phyloP scores from a whole-genome alignment of 2,888 invertebrate genomes.

The Chironomus tentans region DNA sequence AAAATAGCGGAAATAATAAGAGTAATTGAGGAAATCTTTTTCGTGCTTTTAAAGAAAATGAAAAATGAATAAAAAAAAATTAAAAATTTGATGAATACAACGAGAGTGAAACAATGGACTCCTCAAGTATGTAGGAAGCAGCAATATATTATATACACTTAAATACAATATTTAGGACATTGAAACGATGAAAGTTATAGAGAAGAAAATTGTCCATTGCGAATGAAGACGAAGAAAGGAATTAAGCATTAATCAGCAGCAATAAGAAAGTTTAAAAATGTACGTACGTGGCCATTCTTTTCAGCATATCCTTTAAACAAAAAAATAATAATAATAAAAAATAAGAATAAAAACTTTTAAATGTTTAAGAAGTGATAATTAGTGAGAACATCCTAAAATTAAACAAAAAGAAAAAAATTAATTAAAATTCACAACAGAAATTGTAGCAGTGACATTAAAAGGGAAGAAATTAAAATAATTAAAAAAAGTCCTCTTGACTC shows the following conservation, averaged over 20 bases:
- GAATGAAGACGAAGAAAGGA: background rate
- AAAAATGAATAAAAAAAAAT: too few species aligned
- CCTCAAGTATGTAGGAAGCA: background rate
- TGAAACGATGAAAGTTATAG: background rate
- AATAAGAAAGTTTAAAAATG: background rate
- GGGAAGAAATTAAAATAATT: background rate
- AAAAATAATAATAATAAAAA: background rate
- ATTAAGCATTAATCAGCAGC: background rate
- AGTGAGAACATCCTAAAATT: background rate
- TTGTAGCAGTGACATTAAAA: background rate
- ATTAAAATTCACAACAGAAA: background rate
- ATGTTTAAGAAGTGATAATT: background rate
- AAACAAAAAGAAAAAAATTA: background rate
- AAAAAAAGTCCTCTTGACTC: background rate
- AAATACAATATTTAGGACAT: background rate
- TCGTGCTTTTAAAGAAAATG: too few species aligned
- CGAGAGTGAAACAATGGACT: background rate
- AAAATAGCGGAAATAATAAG: too few species aligned
- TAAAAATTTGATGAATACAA: background rate
- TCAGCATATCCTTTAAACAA: background rate
- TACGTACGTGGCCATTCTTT: background rate
- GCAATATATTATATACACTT: background rate
- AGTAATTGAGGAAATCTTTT: too few species aligned
- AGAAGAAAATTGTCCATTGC: background rate
- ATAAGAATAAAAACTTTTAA: background rate